These are phyloP conservation scores for Agonum fuliginosum DNA, from an alignment of 2,888 invertebrate species.

Conservation along the genomic window DNA sequence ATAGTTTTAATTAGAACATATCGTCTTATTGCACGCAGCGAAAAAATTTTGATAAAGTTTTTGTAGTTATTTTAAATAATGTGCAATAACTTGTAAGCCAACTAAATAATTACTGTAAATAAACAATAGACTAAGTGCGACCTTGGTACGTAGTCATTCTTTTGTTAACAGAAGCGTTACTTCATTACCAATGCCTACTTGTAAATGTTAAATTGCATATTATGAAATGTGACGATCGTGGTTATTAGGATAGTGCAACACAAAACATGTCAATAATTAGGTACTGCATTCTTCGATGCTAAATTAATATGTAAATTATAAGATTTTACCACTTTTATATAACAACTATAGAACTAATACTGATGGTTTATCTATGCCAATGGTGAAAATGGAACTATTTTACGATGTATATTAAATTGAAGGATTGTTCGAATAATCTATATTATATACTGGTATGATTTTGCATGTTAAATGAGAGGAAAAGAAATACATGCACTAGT, in stretches of 20 bases:
- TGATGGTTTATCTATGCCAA: conserved; percentile 49
- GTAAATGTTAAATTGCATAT: conserved; percentile 37
- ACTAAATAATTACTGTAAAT: not conserved
- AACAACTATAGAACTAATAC: conserved; percentile 55
- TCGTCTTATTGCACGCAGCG: conserved; percentile 5
- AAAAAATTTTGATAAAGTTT: conserved; percentile 1
- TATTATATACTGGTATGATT: conserved; percentile 40
- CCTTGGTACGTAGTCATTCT: conserved; percentile 28
- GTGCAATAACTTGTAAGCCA: not conserved
- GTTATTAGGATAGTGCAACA: conserved; percentile 47
- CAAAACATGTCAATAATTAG: conserved; percentile 51
- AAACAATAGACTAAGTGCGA: conserved; percentile 14
- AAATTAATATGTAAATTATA: conserved; percentile 52
- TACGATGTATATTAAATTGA: conserved; percentile 54
- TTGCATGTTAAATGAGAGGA: conserved; percentile 44
- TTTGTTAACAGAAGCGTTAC: conserved; percentile 12
- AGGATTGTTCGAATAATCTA: conserved; percentile 55
- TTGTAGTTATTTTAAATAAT: conserved; percentile 1
- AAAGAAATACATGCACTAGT: conserved; percentile 52
- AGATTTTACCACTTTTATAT: conserved; percentile 59
- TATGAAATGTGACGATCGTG: conserved; percentile 35
- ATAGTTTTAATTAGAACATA: conserved; percentile 33
- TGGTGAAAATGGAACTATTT: conserved; percentile 57
- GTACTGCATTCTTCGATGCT: conserved; percentile 44
- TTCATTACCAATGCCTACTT: conserved; percentile 42